phyloP scores from a whole-genome alignment of 2,888 invertebrate species.

The Petrolisthes manimaculis region DNA sequence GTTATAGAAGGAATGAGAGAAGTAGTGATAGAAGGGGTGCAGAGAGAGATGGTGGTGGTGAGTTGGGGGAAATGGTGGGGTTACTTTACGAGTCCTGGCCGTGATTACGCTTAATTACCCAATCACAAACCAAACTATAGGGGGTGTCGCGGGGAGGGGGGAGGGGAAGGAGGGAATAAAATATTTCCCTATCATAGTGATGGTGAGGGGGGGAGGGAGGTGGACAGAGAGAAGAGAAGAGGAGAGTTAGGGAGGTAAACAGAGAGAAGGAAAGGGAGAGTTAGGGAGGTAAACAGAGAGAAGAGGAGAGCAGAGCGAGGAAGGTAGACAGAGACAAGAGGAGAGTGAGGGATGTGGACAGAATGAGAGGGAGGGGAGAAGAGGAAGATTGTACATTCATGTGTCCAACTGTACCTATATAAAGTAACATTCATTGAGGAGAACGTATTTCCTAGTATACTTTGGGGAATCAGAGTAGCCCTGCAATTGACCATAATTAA shows the following conservation, averaged over 20 bases:
- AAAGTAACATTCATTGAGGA: no score
- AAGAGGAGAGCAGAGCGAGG: background rate
- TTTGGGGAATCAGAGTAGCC: no score
- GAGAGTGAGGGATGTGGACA: background rate
- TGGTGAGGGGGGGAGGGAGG: background rate
- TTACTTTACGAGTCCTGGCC: conserved; percentile 38
- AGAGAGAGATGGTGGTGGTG: background rate
- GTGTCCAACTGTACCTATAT: no score
- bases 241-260: background rate
- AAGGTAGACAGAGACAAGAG: background rate
- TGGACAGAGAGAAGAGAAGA: background rate
- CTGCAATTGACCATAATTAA: no score
- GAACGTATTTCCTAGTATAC: no score
- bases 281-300: background rate
- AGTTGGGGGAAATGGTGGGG: background rate
- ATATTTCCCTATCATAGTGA: no score
- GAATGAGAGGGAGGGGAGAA: background rate
- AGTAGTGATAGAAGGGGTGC: background rate
- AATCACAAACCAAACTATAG: conserved; percentile 48
- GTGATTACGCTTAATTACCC: conserved; percentile 50
- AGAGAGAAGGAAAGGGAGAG: conserved; percentile 13
- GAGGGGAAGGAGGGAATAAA: no score
- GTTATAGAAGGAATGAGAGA: background rate
- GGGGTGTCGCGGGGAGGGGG: conserved; percentile 6
- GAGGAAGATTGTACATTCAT: background rate